phyloP scores from a whole-genome alignment of 2,113 vertebrate genomes.

The Oreotrochilus melanogaster region DNA sequence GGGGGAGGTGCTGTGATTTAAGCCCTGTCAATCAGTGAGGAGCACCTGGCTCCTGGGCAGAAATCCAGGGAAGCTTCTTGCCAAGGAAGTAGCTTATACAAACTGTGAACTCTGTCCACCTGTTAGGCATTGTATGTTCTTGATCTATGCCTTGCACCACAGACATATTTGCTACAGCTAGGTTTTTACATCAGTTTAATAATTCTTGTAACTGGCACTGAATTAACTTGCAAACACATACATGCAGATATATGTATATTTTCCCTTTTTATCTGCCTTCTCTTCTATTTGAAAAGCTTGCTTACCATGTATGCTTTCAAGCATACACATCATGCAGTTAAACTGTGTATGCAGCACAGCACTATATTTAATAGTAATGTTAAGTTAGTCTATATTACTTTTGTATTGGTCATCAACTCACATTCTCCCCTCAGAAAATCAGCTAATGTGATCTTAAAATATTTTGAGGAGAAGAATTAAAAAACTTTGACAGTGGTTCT shows the following conservation, averaged over 20 bases:
- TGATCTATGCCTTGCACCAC: conserved; percentile 41
- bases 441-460: neutral
- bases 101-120: conserved; percentile 58
- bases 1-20: neutral
- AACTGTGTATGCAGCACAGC: neutral
- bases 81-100: conserved; percentile 57
- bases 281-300: neutral
- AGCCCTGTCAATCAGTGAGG: conserved; percentile 1
- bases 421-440: neutral
- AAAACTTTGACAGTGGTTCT: neutral
- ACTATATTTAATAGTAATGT: neutral
- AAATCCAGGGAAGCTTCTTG: conserved; percentile 28
- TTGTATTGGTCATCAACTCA: neutral
- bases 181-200: neutral
- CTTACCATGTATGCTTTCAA: neutral
- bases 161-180: neutral
- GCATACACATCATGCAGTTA: neutral
- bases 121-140: conserved; percentile 24
- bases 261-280: neutral
- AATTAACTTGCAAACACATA: neutral
- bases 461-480: neutral
- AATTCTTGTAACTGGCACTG: neutral
- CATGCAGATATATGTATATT: neutral
- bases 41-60: conserved; percentile 60
- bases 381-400: neutral